Conservation (phyloP, 1,140 invertebrate species). For the Brachionus manjavacas region DNA sequence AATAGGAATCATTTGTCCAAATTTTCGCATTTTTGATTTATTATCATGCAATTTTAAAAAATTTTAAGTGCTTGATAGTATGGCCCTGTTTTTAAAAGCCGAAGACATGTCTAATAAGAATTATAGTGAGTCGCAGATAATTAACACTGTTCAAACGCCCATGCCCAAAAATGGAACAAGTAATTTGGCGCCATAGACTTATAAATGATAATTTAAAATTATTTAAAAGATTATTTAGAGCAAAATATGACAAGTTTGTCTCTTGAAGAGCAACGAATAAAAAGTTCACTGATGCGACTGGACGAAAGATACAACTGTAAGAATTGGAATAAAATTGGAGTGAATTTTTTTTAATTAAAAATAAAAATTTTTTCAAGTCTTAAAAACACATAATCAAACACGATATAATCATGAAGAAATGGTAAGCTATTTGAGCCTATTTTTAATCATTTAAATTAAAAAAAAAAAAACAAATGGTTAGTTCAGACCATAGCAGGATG, state of each 20-base stretch:
- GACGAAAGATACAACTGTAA: conserved; percentile 26
- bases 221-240: background rate
- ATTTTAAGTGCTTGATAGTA: conserved; percentile 7
- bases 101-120: conserved; percentile 27
- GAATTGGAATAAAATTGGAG: background rate
- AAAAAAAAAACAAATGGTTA: background rate
- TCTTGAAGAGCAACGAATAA: conserved; percentile 29
- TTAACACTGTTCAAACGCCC: background rate
- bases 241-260: conserved; percentile 16
- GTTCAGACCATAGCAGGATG: background rate
- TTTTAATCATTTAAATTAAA: background rate
- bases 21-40: no score
- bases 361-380: background rate
- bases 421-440: background rate
- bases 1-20: no score
- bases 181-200: background rate
- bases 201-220: background rate
- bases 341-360: background rate
- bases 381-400: background rate
- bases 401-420: conserved; percentile 12
- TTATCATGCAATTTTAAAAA: background rate
- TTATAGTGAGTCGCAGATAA: conserved; percentile 26
- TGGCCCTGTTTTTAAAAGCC: conserved; percentile 21
- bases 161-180: background rate
- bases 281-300: conserved; percentile 12